Evolutionary conservation across 2,888 invertebrate genomes (phyloP).

Genomic region (Chymomyza fuscimana): DNA sequence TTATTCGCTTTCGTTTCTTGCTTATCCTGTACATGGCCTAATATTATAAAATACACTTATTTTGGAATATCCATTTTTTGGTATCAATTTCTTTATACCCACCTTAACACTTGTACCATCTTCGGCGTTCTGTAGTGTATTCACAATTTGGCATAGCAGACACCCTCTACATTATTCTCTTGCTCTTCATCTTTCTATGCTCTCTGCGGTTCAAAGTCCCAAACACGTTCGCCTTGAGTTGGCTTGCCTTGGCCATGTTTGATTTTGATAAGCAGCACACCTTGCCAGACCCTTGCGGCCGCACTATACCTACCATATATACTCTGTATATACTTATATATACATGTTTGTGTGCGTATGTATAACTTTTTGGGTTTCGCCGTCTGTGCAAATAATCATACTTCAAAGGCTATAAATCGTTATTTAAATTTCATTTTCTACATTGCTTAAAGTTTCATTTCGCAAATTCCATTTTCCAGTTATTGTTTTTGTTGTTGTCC

Average conservation of each 20-base stretch:
- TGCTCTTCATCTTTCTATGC: neutral
- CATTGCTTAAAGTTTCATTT: constrained; percentile 67
- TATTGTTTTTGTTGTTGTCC: constrained; percentile 21
- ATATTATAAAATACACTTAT: too few relatives aligned
- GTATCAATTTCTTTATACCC: too few relatives aligned
- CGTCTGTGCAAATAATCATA: constrained; percentile 66
- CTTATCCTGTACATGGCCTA: too few relatives aligned
- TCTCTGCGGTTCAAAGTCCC: neutral
- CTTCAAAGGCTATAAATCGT: constrained; percentile 76
- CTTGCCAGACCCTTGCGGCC: neutral
- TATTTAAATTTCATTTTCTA: constrained; percentile 73
- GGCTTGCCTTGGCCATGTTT: constrained; percentile 35
- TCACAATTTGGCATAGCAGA: neutral
- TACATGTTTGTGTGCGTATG: neutral
- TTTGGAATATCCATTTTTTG: too few relatives aligned
- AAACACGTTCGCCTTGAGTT: neutral
- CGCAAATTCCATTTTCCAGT: constrained; percentile 44
- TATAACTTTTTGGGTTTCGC: neutral
- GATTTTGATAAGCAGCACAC: constrained; percentile 47
- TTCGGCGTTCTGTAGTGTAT: neutral
- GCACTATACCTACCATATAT: neutral
- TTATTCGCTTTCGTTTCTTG: too few relatives aligned
- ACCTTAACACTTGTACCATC: too few relatives aligned
- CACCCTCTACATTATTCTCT: neutral
- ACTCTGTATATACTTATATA: constrained; percentile 9